phyloP scores from a whole-genome alignment of 2,797 vertebrate species.

The Leucoraja ocellata region DNA sequence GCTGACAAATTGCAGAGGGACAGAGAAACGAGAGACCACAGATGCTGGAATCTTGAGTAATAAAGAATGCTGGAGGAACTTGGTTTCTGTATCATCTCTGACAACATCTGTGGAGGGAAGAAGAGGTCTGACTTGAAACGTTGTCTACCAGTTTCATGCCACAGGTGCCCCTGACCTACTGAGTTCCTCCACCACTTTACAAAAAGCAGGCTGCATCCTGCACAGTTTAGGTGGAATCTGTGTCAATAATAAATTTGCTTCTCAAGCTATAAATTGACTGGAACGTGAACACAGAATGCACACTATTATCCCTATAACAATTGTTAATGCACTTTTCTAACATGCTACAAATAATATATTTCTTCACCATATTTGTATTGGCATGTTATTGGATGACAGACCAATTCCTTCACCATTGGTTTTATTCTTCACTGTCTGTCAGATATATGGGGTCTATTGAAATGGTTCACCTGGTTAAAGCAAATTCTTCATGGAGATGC shows the following conservation, averaged over 20 bases:
- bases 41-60: too few species aligned
- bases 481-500: background rate
- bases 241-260: constrained; percentile 3
- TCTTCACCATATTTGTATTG: background rate
- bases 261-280: background rate
- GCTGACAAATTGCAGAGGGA: background rate
- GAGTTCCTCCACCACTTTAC: too few species aligned
- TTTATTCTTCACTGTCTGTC: background rate
- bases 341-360: background rate
- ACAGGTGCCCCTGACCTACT: too few species aligned
- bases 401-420: background rate
- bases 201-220: background rate
- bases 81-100: too few species aligned
- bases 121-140: too few species aligned
- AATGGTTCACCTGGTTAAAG: background rate
- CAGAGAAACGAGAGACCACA: too few species aligned
- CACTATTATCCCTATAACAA: background rate
- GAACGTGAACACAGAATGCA: background rate
- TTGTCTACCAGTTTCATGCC: too few species aligned
- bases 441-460: background rate
- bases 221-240: background rate
- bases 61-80: too few species aligned
- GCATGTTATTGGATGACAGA: background rate
- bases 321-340: background rate
- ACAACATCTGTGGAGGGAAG: too few species aligned